phyloP scores from a whole-genome alignment of 2,113 vertebrate species.

The Morone saxatilis region DNA sequence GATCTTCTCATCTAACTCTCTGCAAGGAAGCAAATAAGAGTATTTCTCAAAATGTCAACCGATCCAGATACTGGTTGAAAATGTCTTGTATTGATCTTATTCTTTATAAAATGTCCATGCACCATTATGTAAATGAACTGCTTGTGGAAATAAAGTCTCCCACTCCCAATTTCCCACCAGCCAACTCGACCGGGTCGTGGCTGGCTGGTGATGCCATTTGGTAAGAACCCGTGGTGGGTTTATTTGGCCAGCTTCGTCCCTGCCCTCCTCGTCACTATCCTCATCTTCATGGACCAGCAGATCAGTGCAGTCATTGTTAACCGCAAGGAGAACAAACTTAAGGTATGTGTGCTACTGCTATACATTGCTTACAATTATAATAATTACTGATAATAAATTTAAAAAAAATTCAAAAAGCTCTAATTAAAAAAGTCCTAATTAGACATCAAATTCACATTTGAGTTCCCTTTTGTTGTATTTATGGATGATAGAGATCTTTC shows the following conservation, averaged over 20 bases:
- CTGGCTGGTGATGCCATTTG: constrained; percentile 96
- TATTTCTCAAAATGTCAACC: background rate
- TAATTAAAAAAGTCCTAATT: background rate
- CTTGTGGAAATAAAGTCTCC: background rate
- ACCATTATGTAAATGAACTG: background rate
- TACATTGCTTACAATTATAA: background rate
- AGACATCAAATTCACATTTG: background rate
- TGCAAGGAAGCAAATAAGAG: background rate
- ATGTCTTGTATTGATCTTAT: background rate
- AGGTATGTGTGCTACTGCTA: constrained; percentile 77
- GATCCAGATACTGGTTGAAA: background rate
- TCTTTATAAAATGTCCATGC: background rate
- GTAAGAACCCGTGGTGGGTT: constrained; percentile 98
- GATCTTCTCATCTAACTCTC: background rate
- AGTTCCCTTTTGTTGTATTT: background rate
- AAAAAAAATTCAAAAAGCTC: background rate
- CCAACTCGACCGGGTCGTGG: constrained; percentile 92
- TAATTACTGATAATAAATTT: too few species aligned
- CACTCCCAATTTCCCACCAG: constrained; percentile 72
- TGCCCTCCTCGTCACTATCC: constrained; percentile 94
- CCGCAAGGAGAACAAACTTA: constrained; percentile 95
- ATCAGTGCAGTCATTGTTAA: constrained; percentile 97
- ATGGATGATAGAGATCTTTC: background rate
- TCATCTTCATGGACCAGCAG: constrained; percentile 99
- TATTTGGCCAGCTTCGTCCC: constrained; percentile 93